Base-by-base conservation (phyloP, 1,140 invertebrate species). In the Habropoda laboriosa region DNA sequence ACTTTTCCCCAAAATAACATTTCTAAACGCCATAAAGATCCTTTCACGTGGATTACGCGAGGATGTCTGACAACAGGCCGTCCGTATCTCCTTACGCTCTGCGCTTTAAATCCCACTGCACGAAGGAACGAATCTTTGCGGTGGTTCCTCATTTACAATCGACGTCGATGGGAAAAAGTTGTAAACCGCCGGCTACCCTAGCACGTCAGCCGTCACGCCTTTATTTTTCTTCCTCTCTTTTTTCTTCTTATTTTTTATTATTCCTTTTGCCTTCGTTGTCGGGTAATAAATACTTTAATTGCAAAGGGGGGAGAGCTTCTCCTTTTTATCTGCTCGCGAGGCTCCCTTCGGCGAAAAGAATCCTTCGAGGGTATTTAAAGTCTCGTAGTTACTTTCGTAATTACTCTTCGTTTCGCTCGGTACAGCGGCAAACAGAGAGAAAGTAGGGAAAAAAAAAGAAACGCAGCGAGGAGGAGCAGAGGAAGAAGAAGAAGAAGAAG, bases 201-300 rank as follows among this genome's bases (percentile, higher is more conserved):
- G 13, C 61, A 35, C 38, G 38, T 64, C n/a, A 42, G 40, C 16
- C 45, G n/a, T 49, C 64, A 21, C 30, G 21, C 16, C n/a, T 18
- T 71, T 60, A 30, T 7, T 49, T 35, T 53, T n/a, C n/a, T n/a
- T n/a, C n/a, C n/a, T n/a, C n/a, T n/a, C n/a, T n/a, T n/a, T n/a
- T n/a, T 24, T 10, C 21, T 42, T 55, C n/a, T n/a, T n/a, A n/a
- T n/a, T n/a, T n/a, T n/a, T n/a, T n/a, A n/a, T n/a, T n/a, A n/a
- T n/a, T n/a, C n/a, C 61, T 47, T 38, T 35, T 18, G 13, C 21
- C 32, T 10, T 27, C 57, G 71, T 60, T 42, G 40, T 45, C 30
- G 16, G 42, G 57, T 68, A 49, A 77, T 70, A 77, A 77, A 77
- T 77, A 77, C 51, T 70, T 77, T 77, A 77, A 77, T 60, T 60